A percentile compares a stretch with the other conserved stretches of the same genome.
Conservation (phyloP, 2,888 invertebrate genomes). For the Physocephala rufipes region DNA sequence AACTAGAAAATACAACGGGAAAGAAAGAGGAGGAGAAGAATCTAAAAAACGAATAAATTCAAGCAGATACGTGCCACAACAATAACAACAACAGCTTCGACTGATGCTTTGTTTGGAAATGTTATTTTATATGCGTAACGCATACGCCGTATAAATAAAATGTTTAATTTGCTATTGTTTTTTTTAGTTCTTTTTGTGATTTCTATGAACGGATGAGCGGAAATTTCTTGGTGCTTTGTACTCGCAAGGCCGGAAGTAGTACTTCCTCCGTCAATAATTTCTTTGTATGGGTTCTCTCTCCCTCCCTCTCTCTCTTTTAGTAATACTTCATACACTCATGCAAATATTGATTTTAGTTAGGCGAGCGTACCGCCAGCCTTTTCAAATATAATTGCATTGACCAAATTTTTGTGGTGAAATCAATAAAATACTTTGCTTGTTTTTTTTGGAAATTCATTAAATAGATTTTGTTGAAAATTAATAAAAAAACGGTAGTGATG, state of each 20-base stretch:
- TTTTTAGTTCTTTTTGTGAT: conserved; percentile 17
- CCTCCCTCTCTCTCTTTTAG: too few species aligned
- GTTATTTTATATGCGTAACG: conserved; percentile 34
- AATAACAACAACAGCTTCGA: background rate
- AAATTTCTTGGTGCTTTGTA: conserved; percentile 33
- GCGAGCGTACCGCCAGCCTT: too few species aligned
- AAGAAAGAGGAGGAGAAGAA: conserved; percentile 1
- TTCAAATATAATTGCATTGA: too few species aligned
- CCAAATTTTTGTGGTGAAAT: too few species aligned
- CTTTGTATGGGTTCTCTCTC: too few species aligned
- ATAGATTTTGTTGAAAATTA: too few species aligned
- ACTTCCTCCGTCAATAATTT: conserved; percentile 43
- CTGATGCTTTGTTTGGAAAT: conserved; percentile 27
- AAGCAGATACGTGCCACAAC: background rate
- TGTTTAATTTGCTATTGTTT: conserved; percentile 13
- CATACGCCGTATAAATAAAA: conserved; percentile 30
- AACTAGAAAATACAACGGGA: background rate
- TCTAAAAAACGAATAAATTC: conserved; percentile 8
- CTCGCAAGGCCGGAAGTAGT: conserved; percentile 47
- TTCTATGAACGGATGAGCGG: conserved; percentile 11
- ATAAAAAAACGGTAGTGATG: too few species aligned
- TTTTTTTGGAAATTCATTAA: too few species aligned
- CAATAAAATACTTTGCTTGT: too few species aligned
- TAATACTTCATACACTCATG: too few species aligned
- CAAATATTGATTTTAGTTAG: too few species aligned